phyloP scores from a whole-genome alignment of 2,113 vertebrate species.

The Callocephalon fimbriatum region DNA sequence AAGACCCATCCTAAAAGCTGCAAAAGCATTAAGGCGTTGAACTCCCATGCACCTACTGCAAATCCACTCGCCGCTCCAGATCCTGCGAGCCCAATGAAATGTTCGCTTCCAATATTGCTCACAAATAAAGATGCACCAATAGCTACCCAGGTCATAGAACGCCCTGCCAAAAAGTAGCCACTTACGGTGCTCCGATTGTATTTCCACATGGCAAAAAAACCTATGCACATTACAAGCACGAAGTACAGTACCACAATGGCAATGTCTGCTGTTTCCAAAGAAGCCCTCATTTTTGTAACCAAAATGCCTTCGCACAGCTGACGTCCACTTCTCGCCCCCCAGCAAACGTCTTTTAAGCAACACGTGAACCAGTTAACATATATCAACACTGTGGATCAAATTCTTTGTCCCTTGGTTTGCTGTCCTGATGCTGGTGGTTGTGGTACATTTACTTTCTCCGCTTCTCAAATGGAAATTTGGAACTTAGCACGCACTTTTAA shows the following conservation, averaged over 20 bases:
- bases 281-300: conserved; percentile 83
- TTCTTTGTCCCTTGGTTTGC: conserved; percentile 94
- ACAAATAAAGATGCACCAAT: conserved; percentile 97
- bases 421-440: conserved; percentile 89
- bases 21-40: conserved; percentile 96
- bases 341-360: conserved; percentile 77
- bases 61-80: conserved; percentile 97
- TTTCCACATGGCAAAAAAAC: conserved; percentile 97
- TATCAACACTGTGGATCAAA: conserved; percentile 79
- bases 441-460: conserved; percentile 85
- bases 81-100: conserved; percentile 98
- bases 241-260: conserved; percentile 96
- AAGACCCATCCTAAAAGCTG: conserved; percentile 99
- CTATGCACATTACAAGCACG: conserved; percentile 92
- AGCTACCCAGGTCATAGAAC: conserved; percentile 95
- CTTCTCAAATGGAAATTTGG: conserved; percentile 83
- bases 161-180: conserved; percentile 98
- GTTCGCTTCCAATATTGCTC: conserved; percentile 99
- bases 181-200: conserved; percentile 94
- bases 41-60: conserved; percentile 98
- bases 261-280: conserved; percentile 93
- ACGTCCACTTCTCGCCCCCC: conserved; percentile 75
- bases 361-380: conserved; percentile 78
- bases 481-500: conserved; percentile 86
- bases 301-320: conserved; percentile 59